Conservation (phyloP, 2,888 invertebrate genomes). For the Agrochola lota region DNA sequence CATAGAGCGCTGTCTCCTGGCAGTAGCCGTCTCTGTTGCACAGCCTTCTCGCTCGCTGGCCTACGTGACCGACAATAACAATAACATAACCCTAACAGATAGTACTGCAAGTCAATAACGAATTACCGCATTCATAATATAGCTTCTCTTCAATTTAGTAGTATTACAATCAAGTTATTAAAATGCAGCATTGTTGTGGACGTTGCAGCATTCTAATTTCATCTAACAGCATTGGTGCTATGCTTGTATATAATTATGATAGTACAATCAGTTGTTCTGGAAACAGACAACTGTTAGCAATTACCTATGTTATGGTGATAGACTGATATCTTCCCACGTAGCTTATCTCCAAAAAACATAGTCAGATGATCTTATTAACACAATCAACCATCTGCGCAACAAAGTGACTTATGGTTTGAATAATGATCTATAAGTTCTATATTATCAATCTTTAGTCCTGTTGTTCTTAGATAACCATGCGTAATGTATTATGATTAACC, state of each 20-base stretch:
- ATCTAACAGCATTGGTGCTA: constrained; percentile 60
- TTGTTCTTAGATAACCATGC: constrained; percentile 41
- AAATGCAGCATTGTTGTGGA: constrained; percentile 53
- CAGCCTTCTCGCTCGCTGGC: constrained; percentile 76
- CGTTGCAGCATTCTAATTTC: constrained; percentile 68
- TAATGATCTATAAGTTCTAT: constrained; percentile 38
- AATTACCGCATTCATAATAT: constrained; percentile 64
- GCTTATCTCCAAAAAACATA: constrained; percentile 68
- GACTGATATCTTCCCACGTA: constrained; percentile 59
- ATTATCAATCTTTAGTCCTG: constrained; percentile 44
- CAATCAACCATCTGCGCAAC: constrained; percentile 56
- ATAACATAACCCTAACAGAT: constrained; percentile 83
- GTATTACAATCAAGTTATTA: constrained; percentile 64
- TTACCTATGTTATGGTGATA: constrained; percentile 50
- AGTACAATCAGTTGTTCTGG: constrained; percentile 48
- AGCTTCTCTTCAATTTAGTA: constrained; percentile 61
- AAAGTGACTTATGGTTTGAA: constrained; percentile 39
- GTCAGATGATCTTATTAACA: constrained; percentile 67
- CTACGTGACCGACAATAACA: constrained; percentile 90
- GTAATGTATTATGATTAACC: constrained; percentile 9
- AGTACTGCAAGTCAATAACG: constrained; percentile 68
- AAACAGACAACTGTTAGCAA: constrained; percentile 53
- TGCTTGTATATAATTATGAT: constrained; percentile 24
- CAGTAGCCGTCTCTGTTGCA: constrained; percentile 70
- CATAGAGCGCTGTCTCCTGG: constrained; percentile 69